Percentiles rank a stretch among this genome's conserved stretches.
phyloP scores from a whole-genome alignment of 2,888 invertebrate genomes.

The Beris morrisii region DNA sequence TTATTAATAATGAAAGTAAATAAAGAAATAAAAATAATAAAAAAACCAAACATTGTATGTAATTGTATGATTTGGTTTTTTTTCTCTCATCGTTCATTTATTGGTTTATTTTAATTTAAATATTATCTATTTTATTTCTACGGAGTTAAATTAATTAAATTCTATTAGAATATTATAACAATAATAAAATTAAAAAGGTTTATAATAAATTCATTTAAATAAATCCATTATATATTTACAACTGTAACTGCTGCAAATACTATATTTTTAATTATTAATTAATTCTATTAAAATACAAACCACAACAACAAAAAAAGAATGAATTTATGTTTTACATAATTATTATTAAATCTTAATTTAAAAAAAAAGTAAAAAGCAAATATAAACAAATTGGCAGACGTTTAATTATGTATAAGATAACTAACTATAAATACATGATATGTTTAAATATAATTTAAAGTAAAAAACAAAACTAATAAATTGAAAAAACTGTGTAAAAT shows the following conservation, averaged over 20 bases:
- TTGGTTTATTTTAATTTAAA: constrained; percentile 21
- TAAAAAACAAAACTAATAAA: background rate
- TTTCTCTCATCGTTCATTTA: constrained; percentile 2
- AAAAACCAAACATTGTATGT: constrained; percentile 25
- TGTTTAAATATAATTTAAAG: constrained; percentile 1
- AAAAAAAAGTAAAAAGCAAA: no score
- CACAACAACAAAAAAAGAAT: background rate
- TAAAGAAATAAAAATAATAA: constrained; percentile 12
- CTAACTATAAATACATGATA: background rate
- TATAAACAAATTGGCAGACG: no score
- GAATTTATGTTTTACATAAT: no score
- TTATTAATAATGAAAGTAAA: constrained; percentile 27
- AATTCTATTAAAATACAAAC: no score
- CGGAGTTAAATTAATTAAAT: constrained; percentile 12
- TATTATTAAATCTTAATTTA: no score
- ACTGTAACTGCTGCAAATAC: constrained; percentile 31
- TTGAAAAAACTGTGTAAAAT: no score
- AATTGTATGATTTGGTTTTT: background rate
- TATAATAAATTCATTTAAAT: constrained; percentile 15
- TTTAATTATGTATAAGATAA: no score
- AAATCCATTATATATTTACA: constrained; percentile 24
- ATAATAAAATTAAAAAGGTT: background rate
- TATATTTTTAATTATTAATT: constrained; percentile 31
- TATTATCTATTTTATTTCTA: constrained; percentile 4
- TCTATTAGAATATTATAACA: no score